Percentiles rank a stretch among this genome's conserved stretches.
These are phyloP conservation scores for Enteromius trimaculatus DNA, from an alignment of 2,797 vertebrate genomes.

Conservation along the genomic window DNA sequence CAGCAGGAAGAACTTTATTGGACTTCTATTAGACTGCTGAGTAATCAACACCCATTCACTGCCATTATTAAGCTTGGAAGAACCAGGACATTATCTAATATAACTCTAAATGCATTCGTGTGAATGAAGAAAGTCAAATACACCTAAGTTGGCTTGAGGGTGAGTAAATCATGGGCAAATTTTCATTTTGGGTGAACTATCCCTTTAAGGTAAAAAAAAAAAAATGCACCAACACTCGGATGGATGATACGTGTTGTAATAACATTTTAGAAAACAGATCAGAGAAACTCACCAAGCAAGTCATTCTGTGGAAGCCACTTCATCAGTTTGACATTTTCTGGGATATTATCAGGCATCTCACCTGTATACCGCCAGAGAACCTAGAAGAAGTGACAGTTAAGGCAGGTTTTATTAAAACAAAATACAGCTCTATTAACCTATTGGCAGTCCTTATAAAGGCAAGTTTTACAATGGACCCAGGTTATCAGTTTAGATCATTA, in stretches of 20 bases:
- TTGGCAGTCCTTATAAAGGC: background rate
- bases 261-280: background rate
- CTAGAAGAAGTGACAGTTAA: constrained; percentile 65
- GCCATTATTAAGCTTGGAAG: background rate
- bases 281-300: constrained; percentile 81
- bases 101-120: background rate
- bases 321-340: constrained; percentile 86
- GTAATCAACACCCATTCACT: background rate
- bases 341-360: constrained; percentile 73
- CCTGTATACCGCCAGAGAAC: constrained; percentile 91
- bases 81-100: background rate
- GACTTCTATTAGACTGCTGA: background rate
- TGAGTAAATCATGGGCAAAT: too few relatives aligned
- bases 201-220: background rate
- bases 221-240: background rate
- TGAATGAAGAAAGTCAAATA: background rate
- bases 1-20: background rate
- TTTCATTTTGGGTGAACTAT: too few relatives aligned
- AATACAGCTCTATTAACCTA: background rate
- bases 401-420: background rate
- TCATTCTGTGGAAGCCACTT: constrained; percentile 96
- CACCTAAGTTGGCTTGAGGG: background rate
- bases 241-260: background rate
- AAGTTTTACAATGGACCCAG: background rate
- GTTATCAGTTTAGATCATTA: background rate